phyloP scores from a whole-genome alignment of 2,113 vertebrate genomes.

The Mesembrinibis cayennensis region DNA sequence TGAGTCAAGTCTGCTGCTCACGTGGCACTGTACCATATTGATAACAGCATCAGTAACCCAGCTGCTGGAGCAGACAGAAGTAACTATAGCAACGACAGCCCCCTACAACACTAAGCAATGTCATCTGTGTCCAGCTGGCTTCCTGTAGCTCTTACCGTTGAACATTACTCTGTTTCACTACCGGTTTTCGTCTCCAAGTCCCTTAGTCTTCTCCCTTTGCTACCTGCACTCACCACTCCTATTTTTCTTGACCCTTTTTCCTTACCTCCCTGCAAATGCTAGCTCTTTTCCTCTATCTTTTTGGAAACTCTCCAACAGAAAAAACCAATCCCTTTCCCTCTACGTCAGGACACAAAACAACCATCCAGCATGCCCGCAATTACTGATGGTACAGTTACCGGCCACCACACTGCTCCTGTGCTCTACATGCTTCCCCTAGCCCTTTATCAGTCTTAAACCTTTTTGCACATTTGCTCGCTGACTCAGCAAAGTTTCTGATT shows the following conservation, averaged over 20 bases:
- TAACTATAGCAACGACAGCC: neutral
- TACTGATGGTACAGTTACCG: too few relatives aligned
- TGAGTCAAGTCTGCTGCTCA: fast-evolving
- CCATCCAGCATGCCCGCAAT: neutral
- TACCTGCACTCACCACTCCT: neutral
- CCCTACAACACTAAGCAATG: neutral
- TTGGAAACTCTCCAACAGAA: neutral
- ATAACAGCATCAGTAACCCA: neutral
- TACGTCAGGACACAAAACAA: neutral
- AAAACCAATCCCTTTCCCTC: neutral
- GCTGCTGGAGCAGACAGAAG: neutral
- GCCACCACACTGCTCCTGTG: neutral
- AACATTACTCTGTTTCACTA: neutral
- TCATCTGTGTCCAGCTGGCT: constrained; percentile 1
- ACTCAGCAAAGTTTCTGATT: neutral
- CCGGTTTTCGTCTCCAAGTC: neutral
- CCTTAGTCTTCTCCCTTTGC: neutral
- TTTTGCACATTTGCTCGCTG: fast-evolving
- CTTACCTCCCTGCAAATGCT: neutral
- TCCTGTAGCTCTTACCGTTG: neutral
- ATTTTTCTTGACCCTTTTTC: neutral
- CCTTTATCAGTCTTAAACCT: neutral
- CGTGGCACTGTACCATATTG: fast-evolving
- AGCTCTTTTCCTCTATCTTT: neutral
- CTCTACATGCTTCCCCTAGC: fast-evolving